These are phyloP conservation scores for Phrynocephalus versicolor DNA, from an alignment of 2,113 vertebrate genomes.

Conservation along the genomic window DNA sequence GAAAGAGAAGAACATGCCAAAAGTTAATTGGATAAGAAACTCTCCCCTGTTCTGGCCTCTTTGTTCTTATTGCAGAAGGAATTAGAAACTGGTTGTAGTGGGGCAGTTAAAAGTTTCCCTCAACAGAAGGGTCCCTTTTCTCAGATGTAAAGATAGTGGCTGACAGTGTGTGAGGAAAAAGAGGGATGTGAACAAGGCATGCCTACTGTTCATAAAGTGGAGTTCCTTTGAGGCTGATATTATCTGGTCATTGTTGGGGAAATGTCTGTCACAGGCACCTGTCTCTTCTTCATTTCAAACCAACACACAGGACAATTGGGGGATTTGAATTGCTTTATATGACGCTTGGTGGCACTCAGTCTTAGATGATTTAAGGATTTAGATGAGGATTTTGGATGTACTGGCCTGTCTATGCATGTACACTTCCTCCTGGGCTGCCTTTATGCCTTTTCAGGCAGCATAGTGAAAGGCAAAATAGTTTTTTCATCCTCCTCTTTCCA, in stretches of 20 bases:
- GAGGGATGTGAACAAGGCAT: not conserved
- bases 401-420: not conserved
- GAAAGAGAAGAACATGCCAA: constrained; percentile 36
- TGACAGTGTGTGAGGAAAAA: not conserved
- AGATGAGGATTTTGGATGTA: not conserved
- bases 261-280: not conserved
- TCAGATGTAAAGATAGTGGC: constrained; percentile 5
- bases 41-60: constrained; percentile 41
- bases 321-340: too few species aligned
- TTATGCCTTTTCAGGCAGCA: not conserved
- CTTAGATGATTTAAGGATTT: rapidly evolving
- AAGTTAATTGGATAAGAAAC: constrained; percentile 48
- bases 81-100: constrained; percentile 39
- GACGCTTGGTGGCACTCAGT: not conserved
- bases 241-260: not conserved
- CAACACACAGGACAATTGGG: not conserved
- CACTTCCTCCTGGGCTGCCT: not conserved
- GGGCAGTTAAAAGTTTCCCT: constrained; percentile 46
- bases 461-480: not conserved
- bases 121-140: constrained; percentile 6
- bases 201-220: not conserved
- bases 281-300: not conserved
- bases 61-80: constrained; percentile 24
- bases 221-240: not conserved
- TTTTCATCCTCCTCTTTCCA: too few species aligned